Base-by-base conservation (phyloP, 2,113 vertebrate genomes). In the Hemiscyllium ocellatum region DNA sequence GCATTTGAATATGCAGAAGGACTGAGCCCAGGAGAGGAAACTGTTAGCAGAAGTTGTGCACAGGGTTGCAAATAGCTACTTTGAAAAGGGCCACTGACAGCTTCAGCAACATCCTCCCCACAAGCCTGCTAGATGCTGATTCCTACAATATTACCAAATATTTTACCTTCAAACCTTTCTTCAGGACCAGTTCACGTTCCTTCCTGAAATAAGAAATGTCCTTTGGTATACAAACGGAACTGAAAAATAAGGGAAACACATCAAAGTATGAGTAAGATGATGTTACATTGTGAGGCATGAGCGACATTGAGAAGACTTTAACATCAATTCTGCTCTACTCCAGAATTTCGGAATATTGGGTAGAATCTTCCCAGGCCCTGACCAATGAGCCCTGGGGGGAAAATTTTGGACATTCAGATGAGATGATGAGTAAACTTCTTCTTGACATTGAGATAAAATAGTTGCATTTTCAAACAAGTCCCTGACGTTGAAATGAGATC, bases 141-240 rank as follows among this genome's bases (percentile, higher is more conserved):
- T n/a, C 17, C 33, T 65, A 10, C 56, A 15, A 90, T 56, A 89
- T 33, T 26, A 61, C 24, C 52, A 26, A 70, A 50, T 15, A 37
- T 3, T 96, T 96, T 96, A 98, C 97, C 96, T 97, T 95, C 78
- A 98, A 97, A 2, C 87, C 96, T 97, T 96, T 98, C 96, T 97
- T 98, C 50, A 98, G 95, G 6, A 96, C 95, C 87, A 97, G 94
- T 56, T 98, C 97, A 61, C 97, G 97, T 96, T 98, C 97, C 96
- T 96, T 97, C 96, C 97, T 97, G 96, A 98, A 98, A 96, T 96
- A 97, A 95, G 97, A 97, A 76, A 96, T 66, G 70, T 98, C 97
- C 96, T 97, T 98, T 83, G 97, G 98, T 96, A 98, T 96, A 89
- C 70, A 95, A 96, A 98, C 96, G 96, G 98, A 98, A 96, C 97